Conservation (phyloP, 2,797 vertebrate genomes). For the Notamacropus eugenii region DNA sequence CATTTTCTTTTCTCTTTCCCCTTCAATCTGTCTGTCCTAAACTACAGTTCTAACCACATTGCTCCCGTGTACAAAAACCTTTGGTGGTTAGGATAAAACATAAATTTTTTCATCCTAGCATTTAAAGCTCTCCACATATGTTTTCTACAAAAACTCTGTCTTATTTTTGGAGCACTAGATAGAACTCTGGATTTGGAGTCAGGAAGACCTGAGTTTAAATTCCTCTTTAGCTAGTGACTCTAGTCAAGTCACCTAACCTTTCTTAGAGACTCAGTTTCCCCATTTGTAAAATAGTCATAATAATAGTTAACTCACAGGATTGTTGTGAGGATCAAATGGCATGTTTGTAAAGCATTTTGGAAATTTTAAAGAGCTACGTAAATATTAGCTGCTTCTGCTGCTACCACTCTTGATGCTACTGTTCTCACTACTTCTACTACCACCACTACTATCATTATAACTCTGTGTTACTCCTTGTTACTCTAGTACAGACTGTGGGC, state of each 20-base stretch:
- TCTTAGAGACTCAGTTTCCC: neutral
- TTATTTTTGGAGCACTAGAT: too few relatives aligned
- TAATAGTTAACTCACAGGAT: neutral
- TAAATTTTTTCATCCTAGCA: neutral
- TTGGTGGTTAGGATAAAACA: neutral
- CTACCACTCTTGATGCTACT: too few relatives aligned
- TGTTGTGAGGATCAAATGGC: neutral
- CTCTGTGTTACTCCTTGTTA: too few relatives aligned
- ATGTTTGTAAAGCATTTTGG: neutral
- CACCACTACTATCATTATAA: too few relatives aligned
- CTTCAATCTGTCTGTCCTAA: neutral
- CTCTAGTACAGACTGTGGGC: too few relatives aligned
- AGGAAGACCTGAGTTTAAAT: neutral
- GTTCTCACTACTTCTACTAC: too few relatives aligned
- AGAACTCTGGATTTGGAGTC: too few relatives aligned
- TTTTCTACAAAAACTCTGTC: neutral
- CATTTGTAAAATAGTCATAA: neutral
- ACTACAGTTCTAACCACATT: neutral
- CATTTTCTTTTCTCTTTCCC: neutral
- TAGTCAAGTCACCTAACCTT: neutral
- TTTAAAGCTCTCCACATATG: too few relatives aligned
- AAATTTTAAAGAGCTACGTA: neutral
- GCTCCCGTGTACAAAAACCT: neutral
- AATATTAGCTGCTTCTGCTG: neutral
- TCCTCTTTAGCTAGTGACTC: neutral